Evolutionary conservation across 2,113 vertebrate genomes (phyloP).

Genomic region (Protobothrops flavoviridis): DNA sequence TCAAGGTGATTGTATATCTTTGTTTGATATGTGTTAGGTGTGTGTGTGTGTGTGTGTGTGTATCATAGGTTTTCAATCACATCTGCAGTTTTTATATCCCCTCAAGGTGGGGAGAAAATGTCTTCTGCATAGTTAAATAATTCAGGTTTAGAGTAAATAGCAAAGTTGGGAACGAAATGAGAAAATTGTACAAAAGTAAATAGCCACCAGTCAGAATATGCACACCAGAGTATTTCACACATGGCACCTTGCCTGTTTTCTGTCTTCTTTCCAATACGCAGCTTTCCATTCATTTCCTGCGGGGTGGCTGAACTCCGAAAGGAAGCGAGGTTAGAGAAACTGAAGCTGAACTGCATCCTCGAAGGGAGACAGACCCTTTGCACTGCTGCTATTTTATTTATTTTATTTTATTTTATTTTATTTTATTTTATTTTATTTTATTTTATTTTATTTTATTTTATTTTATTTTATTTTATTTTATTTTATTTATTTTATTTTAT

Average conservation of each 20-base stretch:
- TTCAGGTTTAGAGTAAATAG: slow-evolving; percentile 18
- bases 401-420: too few species aligned
- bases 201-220: not conserved
- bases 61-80: not conserved
- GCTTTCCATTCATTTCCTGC: not conserved
- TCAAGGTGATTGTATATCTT: not conserved
- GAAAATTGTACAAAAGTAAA: slow-evolving; percentile 1
- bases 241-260: not conserved
- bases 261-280: not conserved
- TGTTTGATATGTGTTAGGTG: not conserved
- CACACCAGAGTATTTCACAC: not conserved
- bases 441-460: too few species aligned
- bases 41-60: not conserved
- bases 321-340: not conserved
- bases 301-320: not conserved
- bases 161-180: not conserved
- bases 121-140: slow-evolving; percentile 7
- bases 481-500: too few species aligned
- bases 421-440: too few species aligned
- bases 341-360: not conserved
- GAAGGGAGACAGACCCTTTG: not conserved
- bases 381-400: not conserved
- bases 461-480: too few species aligned
- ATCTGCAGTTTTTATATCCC: not conserved
- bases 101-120: not conserved